phyloP scores from a whole-genome alignment of 2,888 invertebrate species.

The Eulithis prunata region DNA sequence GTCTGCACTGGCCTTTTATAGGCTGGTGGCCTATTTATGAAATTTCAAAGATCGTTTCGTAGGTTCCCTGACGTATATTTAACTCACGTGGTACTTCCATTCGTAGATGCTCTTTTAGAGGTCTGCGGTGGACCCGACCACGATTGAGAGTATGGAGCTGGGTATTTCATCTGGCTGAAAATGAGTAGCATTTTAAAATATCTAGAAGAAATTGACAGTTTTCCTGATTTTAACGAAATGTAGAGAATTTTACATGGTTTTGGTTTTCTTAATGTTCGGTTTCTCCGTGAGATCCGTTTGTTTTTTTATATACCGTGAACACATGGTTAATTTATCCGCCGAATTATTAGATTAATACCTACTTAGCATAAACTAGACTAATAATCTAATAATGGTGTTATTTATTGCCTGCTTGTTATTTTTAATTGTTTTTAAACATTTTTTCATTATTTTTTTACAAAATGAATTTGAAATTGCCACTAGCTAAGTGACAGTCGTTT shows the following conservation, averaged over 20 bases:
- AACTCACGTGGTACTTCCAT: conserved; percentile 17
- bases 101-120: conserved; percentile 1
- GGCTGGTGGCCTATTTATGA: no score
- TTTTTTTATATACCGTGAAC: conserved; percentile 16
- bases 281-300: conserved; percentile 17
- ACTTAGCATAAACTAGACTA: no score
- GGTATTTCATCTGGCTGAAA: conserved; percentile 29
- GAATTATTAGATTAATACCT: neutral
- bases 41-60: no score
- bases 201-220: no score
- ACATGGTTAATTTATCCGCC: conserved; percentile 9
- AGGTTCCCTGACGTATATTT: no score
- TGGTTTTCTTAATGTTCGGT: conserved; percentile 18
- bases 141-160: conserved; percentile 29
- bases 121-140: conserved; percentile 21
- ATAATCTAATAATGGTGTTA: neutral
- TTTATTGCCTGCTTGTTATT: neutral
- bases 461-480: conserved; percentile 22
- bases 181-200: neutral
- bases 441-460: conserved; percentile 6
- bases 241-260: conserved; percentile 11
- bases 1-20: no score
- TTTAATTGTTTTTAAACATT: conserved; percentile 6
- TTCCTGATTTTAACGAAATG: no score
- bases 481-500: conserved; percentile 6